phyloP scores from a whole-genome alignment of 2,797 vertebrate genomes.

The Fringilla coelebs region DNA sequence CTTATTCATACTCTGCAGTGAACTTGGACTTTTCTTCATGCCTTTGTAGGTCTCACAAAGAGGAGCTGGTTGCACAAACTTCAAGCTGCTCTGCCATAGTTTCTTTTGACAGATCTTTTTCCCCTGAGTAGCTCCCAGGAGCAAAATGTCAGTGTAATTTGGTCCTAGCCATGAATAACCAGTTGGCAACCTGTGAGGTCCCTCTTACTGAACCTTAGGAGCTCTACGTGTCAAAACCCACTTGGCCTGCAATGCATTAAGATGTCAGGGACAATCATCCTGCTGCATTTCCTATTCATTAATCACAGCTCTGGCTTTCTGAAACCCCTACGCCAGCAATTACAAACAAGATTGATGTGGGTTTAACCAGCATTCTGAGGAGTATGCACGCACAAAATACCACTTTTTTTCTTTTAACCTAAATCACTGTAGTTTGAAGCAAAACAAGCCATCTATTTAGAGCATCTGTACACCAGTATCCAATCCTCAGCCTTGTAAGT shows the following conservation, averaged over 20 bases:
- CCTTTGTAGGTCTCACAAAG: background rate
- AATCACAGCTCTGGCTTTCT: constrained; percentile 18
- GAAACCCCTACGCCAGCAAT: background rate
- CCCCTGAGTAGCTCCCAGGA: constrained; percentile 31
- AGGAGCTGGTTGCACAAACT: background rate
- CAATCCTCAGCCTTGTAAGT: background rate
- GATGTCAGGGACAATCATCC: constrained; percentile 19
- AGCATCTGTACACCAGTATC: background rate
- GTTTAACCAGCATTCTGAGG: background rate
- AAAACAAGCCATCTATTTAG: constrained; percentile 17
- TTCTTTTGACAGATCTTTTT: constrained; percentile 50
- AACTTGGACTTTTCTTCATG: background rate
- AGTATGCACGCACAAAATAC: background rate
- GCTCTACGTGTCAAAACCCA: background rate
- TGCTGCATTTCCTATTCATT: background rate
- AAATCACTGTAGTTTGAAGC: constrained; percentile 1
- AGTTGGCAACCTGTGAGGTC: constrained; percentile 42
- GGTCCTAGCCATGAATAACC: constrained; percentile 22
- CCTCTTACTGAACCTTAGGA: constrained; percentile 30
- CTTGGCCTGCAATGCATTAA: constrained; percentile 29
- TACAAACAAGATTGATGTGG: constrained; percentile 1
- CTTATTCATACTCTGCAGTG: background rate
- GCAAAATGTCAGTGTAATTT: constrained; percentile 55
- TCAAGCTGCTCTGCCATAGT: background rate
- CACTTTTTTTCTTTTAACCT: background rate